phyloP scores from a whole-genome alignment of 64 coral and sea anemone genomes.

The Pocillopora damicornis region DNA sequence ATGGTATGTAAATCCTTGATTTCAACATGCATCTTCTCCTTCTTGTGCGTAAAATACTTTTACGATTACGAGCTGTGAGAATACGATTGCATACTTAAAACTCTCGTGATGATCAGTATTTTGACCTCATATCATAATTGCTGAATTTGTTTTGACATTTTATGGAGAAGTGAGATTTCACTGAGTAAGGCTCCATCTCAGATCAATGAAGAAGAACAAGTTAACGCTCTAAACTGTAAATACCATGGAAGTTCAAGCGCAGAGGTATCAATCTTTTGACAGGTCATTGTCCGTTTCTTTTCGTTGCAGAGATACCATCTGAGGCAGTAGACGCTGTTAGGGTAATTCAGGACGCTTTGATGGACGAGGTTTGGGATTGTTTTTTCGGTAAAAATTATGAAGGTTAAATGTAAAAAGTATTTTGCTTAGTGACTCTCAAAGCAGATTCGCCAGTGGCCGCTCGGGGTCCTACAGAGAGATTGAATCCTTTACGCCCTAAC shows the following conservation, averaged over 20 bases:
- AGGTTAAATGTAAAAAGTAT: no score
- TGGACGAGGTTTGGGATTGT: neutral
- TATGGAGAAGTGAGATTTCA: neutral
- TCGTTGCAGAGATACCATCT: neutral
- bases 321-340: neutral
- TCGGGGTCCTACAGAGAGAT: no score
- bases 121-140: neutral
- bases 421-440: neutral
- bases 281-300: neutral
- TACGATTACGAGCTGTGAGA: neutral
- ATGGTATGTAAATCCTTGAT: conserved; percentile 3
- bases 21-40: neutral
- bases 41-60: neutral
- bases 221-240: neutral
- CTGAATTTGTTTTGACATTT: neutral
- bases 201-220: no score
- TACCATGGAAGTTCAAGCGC: neutral
- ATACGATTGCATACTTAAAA: neutral
- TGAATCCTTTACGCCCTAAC: no score
- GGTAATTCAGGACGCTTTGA: neutral
- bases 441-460: neutral
- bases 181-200: no score
- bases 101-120: neutral
- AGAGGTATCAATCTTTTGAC: neutral
- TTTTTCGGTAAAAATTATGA: neutral